Evolutionary conservation across 2,113 vertebrate species (phyloP).

Genomic region (Lycocorax pyrrhopterus): DNA sequence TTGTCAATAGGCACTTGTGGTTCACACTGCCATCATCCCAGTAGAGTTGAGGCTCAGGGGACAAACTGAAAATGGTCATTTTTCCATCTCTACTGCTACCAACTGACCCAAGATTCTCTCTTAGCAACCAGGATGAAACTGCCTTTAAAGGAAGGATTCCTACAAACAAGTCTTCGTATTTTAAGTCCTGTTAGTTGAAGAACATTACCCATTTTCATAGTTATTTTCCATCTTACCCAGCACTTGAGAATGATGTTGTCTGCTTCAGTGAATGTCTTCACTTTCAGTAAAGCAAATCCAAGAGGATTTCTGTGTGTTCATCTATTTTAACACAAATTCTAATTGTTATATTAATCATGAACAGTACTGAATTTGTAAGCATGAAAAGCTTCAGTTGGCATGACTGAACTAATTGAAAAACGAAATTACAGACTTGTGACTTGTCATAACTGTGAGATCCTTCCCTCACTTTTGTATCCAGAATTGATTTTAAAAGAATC

Average conservation of each 20-base stretch:
- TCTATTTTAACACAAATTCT: background rate
- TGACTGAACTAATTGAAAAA: background rate
- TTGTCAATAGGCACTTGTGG: rapidly evolving
- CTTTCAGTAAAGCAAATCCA: background rate
- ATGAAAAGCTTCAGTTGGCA: background rate
- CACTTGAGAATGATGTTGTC: background rate
- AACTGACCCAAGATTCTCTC: background rate
- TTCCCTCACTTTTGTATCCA: background rate
- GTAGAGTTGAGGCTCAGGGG: background rate
- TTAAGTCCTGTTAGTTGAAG: background rate
- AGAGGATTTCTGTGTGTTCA: background rate
- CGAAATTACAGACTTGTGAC: background rate
- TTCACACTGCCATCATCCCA: background rate
- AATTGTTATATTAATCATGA: background rate
- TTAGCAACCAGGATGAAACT: background rate
- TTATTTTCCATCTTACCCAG: background rate
- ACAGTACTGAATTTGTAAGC: background rate
- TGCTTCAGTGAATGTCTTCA: background rate
- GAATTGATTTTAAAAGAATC: background rate
- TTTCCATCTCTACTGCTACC: background rate
- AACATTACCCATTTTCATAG: background rate
- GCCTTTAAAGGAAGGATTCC: background rate
- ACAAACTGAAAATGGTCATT: background rate
- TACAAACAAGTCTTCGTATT: background rate
- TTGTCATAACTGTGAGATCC: background rate